Conservation (phyloP, 1,140 invertebrate genomes). For the Heterodera schachtii region DNA sequence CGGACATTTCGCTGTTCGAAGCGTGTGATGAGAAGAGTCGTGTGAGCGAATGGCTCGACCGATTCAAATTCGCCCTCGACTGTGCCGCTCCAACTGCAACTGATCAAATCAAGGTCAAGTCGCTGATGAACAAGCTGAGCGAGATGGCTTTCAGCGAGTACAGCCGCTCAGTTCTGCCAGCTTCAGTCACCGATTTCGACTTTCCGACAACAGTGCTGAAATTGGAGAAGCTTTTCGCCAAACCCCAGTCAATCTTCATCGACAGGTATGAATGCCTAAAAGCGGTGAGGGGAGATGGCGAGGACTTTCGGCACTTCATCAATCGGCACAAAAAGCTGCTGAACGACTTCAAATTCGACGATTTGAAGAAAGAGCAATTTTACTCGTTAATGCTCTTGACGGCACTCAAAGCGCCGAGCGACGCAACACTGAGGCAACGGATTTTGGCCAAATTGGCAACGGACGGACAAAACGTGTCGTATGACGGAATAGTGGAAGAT, state of each 20-base stretch:
- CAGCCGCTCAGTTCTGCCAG: not conserved
- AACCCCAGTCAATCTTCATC: not conserved
- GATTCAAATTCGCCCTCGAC: not conserved
- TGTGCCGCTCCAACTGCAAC: not conserved
- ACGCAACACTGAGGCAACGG: not conserved
- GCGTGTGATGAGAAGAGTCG: not conserved
- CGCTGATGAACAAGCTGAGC: not conserved
- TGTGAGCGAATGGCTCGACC: not conserved
- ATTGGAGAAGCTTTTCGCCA: not conserved
- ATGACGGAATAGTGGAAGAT: not conserved
- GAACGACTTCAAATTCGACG: constrained; percentile 4
- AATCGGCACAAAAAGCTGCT: not conserved
- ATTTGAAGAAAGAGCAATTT: not conserved
- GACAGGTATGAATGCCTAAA: constrained; percentile 4
- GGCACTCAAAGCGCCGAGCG: not conserved
- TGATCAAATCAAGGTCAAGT: not conserved
- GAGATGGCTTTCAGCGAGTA: not conserved
- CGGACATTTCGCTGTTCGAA: not conserved
- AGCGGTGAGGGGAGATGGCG: not conserved
- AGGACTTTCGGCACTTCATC: not conserved
- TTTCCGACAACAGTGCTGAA: not conserved
- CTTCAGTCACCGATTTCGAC: not conserved
- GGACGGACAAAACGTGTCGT: not conserved
- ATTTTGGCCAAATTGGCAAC: not conserved
- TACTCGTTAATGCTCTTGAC: not conserved